Evolutionary conservation across 2,113 vertebrate genomes (phyloP).

Genomic region (Urocitellus parryii): DNA sequence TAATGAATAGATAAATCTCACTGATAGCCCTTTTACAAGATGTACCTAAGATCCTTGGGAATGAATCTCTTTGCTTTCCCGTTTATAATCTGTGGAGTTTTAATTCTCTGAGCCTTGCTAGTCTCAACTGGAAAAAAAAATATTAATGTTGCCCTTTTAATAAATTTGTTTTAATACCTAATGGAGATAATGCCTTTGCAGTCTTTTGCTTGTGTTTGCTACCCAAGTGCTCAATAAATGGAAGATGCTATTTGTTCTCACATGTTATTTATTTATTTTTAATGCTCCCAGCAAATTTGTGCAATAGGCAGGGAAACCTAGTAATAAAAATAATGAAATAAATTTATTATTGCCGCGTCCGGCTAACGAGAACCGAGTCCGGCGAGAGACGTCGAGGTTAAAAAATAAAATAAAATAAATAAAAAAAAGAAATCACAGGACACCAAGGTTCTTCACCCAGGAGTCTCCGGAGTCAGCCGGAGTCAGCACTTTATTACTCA

Average conservation of each 20-base stretch:
- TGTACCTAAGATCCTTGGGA: background rate
- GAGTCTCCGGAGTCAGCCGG: no score
- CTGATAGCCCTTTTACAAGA: background rate
- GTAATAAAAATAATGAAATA: background rate
- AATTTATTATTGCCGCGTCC: no score
- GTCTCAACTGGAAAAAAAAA: background rate
- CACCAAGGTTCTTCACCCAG: no score
- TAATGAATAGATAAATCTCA: background rate
- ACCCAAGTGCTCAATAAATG: background rate
- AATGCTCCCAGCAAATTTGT: background rate
- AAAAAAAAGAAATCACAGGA: no score
- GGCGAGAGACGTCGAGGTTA: no score
- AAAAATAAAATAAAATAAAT: no score
- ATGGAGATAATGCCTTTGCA: background rate
- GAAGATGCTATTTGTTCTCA: background rate
- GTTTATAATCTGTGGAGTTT: background rate
- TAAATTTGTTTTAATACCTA: background rate
- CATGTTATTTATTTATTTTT: background rate
- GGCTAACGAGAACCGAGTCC: no score
- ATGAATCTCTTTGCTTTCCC: background rate
- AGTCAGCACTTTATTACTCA: no score
- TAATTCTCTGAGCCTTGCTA: background rate
- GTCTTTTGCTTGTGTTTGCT: conserved; percentile 1
- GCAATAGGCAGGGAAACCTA: background rate
- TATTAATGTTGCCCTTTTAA: background rate